Evolutionary conservation across 2,888 invertebrate genomes (phyloP), one percentile per base, ranked within the genome.

Genomic region (Cistogaster globosa): DNA sequence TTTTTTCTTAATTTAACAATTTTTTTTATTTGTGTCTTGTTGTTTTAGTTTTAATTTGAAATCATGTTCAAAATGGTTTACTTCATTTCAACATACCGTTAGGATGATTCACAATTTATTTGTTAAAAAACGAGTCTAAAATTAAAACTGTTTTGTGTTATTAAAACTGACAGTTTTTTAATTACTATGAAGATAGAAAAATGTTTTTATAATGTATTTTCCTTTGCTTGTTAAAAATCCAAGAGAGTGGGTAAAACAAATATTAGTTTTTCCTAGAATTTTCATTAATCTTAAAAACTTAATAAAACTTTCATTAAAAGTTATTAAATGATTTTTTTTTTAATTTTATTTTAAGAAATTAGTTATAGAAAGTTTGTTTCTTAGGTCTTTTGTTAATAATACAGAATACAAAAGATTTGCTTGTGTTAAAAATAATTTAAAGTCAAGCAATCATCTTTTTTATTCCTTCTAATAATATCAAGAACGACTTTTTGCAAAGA

Each of bases 61-160:
- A 81, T 45, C 75, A 75, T 75, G 68, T 55, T 57, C 22, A 63
- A 82, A 76, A 76, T 71, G 71, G 65, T 65, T 58, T 32, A 76
- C 76, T 71, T 82, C 58, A 82, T 82, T 82, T 82, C 22, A 63
- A 65, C 75, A 76, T 65, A 63, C 75, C 69, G 42, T 65, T 71
- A 63, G 36, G 18, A 55, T 55, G 38, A 63, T 63, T 20, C 9
- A 53, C 3, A 14, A 32, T 53, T 38, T 22, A 18, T 68, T 42
- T 67, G 9, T 32, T 18, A 5, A 18, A n/a, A 38, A 4, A 42
- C 18, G 20, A 62, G 20, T 0, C 0, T 6, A 51, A 26, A 26
- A 26, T 26, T 26, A 26, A 26, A 32, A 48, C 9, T 68, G 14
- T 36, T 6, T 42, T 42, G 26, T 26, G 4, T 45, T 55, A n/a